A percentile compares a stretch with the other conserved stretches of the same genome.
Evolutionary conservation across 2,888 invertebrate genomes (phyloP).

Genomic region (Pyrrhopygopsis socrates): DNA sequence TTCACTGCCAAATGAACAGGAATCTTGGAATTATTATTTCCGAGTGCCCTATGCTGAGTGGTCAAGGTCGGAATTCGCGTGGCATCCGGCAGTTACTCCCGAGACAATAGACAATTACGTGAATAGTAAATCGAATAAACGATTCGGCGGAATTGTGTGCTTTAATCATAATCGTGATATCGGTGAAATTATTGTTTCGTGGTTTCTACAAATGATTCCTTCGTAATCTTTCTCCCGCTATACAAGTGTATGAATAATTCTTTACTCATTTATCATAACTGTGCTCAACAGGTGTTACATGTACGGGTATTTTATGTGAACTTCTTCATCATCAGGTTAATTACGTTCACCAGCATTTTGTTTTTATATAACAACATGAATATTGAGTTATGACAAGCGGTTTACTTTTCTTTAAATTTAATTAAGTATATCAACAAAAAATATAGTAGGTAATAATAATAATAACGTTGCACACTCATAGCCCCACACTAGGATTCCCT

Average conservation of each 20-base stretch:
- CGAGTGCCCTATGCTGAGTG: slow-evolving; percentile 43
- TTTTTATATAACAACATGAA: not conserved
- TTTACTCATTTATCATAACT: slow-evolving; percentile 36
- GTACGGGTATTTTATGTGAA: not conserved
- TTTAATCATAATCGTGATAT: slow-evolving; percentile 79
- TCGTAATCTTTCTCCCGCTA: slow-evolving; percentile 18
- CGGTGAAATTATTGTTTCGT: slow-evolving; percentile 79
- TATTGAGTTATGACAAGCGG: not conserved
- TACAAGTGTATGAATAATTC: slow-evolving; percentile 39
- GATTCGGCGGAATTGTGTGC: slow-evolving; percentile 77
- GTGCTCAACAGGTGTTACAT: slow-evolving; percentile 24
- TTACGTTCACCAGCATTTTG: not conserved
- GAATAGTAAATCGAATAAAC: slow-evolving; percentile 84
- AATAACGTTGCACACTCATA: no score
- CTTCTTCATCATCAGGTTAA: not conserved
- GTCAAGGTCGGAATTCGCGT: slow-evolving; percentile 63
- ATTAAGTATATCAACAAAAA: no score
- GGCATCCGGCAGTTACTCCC: slow-evolving; percentile 54
- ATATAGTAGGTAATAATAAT: no score
- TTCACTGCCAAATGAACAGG: slow-evolving; percentile 75
- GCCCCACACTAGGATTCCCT: no score
- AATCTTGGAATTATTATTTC: slow-evolving; percentile 30
- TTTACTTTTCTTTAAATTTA: no score
- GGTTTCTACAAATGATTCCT: slow-evolving; percentile 37
- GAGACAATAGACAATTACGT: slow-evolving; percentile 84